Base-by-base conservation (phyloP, 2,797 vertebrate genomes). In the Xenops minutus region DNA sequence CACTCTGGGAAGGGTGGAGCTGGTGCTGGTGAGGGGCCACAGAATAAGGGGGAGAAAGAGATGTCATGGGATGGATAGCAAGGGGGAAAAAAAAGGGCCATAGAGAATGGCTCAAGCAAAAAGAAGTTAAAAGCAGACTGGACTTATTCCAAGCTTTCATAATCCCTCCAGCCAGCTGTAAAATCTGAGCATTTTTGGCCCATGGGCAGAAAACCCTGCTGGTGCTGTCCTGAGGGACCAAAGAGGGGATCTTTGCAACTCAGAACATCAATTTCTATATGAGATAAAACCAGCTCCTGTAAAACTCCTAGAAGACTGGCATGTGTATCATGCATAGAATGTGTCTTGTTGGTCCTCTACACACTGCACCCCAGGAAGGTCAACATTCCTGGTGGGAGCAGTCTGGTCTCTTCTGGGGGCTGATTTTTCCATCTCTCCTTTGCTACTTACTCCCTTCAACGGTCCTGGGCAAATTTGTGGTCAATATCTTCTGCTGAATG, bases 321-420 rank as follows among this genome's bases (percentile, higher is more conserved):
- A 86, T 0, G 0, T 34, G 27, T 46, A 20, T 64, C 12, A 26
- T 1, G 9, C 5, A 3, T 48, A 52, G 23, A 46, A 13, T 0
- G 0, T 2, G 0, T 48, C 51, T 63, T 43, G 32, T 16, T 88
- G 22, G 14, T 81, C 30, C 30, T 75, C 32, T 56, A 34, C 17
- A 23, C 6, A 9, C 17, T 0, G 1, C 44, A 49, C 2, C 1
- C 13, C 39, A 5, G 37, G 22, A 78, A 84, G 41, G 34, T 37
- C 77, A 88, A 0, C 17, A 27, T 87, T 64, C 43, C 51, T 68
- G 15, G 6, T 37, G 51, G 36, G 48, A 82, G 44, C 3, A 13
- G 51, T 16, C 55, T 12, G 3, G 4, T 66, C 52, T 92, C 29
- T 59, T 73, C 61, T 77, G 10, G 14, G 29, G 17, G 17, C 23